Base-by-base conservation (phyloP, 2,888 invertebrate genomes). In the Phoenoteleia sp. region DNA sequence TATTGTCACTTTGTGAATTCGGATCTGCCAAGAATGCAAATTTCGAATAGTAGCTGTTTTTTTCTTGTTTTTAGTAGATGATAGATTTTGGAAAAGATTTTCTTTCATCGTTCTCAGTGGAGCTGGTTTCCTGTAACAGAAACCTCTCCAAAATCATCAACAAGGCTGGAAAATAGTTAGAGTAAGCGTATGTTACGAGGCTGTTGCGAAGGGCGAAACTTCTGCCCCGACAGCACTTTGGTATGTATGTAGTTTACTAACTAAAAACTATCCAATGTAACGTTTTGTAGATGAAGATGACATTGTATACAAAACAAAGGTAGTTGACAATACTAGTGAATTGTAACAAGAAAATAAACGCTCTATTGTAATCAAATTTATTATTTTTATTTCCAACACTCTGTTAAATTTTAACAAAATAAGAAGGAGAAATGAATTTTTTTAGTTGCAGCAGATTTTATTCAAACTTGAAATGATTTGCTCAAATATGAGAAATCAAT, bases 131-230 rank as follows among this genome's bases (percentile, higher is more conserved):
- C 25, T 15, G 15, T 42, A 6, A 21, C 36, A n/a, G 15, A 36
- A 42, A 15, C 17, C 17, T 21, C 19, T 66, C 45, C 33, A 17
- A 42, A 64, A 75, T 64, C 64, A 56, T 76, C 75, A 42, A 52
- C 29, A 74, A 81, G 90, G 90, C 90, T 91, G 87, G 89, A 91
- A 91, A 92, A 91, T 91, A 90, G 91, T 87, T 87, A 89, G 91
- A 88, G 90, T 89, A 91, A 92, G 90, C 91, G 89, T 81, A 83
- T 79, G 85, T 89, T 84, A 82, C 82, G 45, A 76, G 66, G 82
- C 76, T 77, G 72, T 76, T 76, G 72, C 39, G 42, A 56, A 42
- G 71, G 58, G 81, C 64, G 56, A 75, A 71, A 76, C 11, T 47
- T 19, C 21, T 27, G 72, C 72, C 76, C 80, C 86, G 87, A 90